Evolutionary conservation across 2,113 vertebrate genomes (phyloP), one percentile per base, ranked within the genome.

Genomic region (Bubo scandiacus): DNA sequence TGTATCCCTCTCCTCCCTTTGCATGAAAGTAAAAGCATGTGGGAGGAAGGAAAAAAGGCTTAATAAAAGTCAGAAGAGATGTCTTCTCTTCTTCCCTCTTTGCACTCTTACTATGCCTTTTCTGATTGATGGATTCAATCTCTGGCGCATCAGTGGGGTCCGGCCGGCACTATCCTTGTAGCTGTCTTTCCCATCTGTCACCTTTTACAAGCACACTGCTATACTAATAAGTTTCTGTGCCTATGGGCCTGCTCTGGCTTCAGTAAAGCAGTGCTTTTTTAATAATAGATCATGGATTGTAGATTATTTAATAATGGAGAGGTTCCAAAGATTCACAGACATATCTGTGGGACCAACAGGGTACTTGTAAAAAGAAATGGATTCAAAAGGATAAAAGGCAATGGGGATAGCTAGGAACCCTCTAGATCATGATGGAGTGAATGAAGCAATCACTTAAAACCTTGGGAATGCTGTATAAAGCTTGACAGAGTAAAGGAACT

Each of bases 81-180:
- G 5, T 68, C 7, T 47, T 72, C 27, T 82, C 29, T 47, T 72
- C 29, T 61, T 63, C 26, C 55, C 23, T 68, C 47, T 71, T 88
- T 63, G 12, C 34, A 43, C 36, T 71, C 57, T 89, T 87, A n/a
- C 29, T 21, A 5, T 66, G 57, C 23, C 52, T 93, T 82, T 90
- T 75, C 88, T 96, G 95, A 97, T 91, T 95, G 96, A 97, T 97
- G 81, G 61, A 65, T 82, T 91, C 86, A 94, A 93, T 96, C 95
- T 97, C 77, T 79, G 26, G 59, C 86, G 83, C 47, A 57, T 97
- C 94, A 96, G 77, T 67, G 45, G 71, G 88, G 65, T 95, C 91
- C 19, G 15, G 52, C 25, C 19, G 15, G 52, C 25, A 19, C 47
- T 85, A 78, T 94, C 91, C 89, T 95, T 94, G 79, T 92, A 88